Percentiles rank a stretch among this genome's conserved stretches.
These are phyloP conservation scores for Perccottus glenii DNA, from an alignment of 2,113 vertebrate genomes.

Conservation along the genomic window DNA sequence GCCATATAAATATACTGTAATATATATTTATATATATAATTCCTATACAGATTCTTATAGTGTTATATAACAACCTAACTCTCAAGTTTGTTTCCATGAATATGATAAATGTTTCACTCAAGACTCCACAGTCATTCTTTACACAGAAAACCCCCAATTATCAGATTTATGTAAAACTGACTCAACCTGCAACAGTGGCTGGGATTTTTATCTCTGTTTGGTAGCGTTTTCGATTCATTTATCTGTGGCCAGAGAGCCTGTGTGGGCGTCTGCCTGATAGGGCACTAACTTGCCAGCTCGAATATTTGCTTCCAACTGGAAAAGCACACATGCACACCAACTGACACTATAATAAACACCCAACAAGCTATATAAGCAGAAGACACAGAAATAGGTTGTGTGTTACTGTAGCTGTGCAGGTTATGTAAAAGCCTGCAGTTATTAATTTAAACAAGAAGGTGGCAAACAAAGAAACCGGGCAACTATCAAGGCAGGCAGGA, in stretches of 20 bases:
- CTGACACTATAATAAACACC: slow-evolving; percentile 14
- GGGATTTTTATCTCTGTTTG: slow-evolving; percentile 39
- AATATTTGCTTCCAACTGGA: slow-evolving; percentile 43
- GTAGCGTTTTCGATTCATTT: slow-evolving; percentile 49
- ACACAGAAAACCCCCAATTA: slow-evolving; percentile 2
- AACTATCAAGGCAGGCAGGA: slow-evolving; percentile 54
- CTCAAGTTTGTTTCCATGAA: too few relatives aligned
- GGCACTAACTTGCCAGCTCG: slow-evolving; percentile 40
- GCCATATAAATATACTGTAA: too few relatives aligned
- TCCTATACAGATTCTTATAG: too few relatives aligned
- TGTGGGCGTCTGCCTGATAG: slow-evolving; percentile 55
- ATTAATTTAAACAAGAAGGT: slow-evolving; percentile 63
- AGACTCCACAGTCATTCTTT: background rate
- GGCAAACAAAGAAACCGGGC: slow-evolving; percentile 45
- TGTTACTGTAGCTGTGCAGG: slow-evolving; percentile 36
- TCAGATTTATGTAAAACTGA: slow-evolving; percentile 20
- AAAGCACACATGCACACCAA: slow-evolving; percentile 34
- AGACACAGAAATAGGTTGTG: slow-evolving; percentile 9
- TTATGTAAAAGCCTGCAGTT: slow-evolving; percentile 67
- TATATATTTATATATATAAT: too few relatives aligned
- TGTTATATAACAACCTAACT: too few relatives aligned
- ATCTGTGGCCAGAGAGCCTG: slow-evolving; percentile 41
- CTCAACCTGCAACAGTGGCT: slow-evolving; percentile 25
- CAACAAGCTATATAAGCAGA: background rate
- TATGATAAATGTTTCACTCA: slow-evolving; percentile 7